phyloP scores from a whole-genome alignment of 2,888 invertebrate species.

The Leucoma salicis region DNA sequence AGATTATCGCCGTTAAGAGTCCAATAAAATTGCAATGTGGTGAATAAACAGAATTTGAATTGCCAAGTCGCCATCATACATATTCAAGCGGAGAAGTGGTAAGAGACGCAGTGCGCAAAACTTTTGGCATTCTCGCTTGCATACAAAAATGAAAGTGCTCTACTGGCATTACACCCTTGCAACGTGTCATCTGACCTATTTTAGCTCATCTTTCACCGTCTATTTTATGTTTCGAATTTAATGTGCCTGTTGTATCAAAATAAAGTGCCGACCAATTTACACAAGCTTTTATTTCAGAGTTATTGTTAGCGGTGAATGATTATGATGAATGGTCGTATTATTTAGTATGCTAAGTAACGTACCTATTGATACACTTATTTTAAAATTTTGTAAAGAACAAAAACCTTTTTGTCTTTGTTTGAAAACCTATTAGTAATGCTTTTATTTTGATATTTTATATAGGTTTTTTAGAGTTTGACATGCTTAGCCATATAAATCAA shows the following conservation, averaged over 20 bases:
- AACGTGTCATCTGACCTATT: slow-evolving; percentile 28
- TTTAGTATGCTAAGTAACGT: neutral
- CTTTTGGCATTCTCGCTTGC: slow-evolving; percentile 79
- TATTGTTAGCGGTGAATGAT: neutral
- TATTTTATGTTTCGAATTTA: slow-evolving; percentile 10
- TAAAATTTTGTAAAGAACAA: too few relatives aligned
- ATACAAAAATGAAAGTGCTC: slow-evolving; percentile 75
- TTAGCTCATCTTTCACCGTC: slow-evolving; percentile 13
- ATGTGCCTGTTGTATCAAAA: slow-evolving; percentile 10
- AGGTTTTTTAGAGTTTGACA: too few relatives aligned
- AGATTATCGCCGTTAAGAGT: slow-evolving; percentile 37
- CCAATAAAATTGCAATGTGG: slow-evolving; percentile 57
- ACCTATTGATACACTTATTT: neutral
- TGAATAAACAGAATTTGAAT: slow-evolving; percentile 69
- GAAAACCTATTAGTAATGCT: too few relatives aligned
- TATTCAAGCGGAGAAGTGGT: slow-evolving; percentile 61
- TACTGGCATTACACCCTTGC: slow-evolving; percentile 39
- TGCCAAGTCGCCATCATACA: slow-evolving; percentile 73
- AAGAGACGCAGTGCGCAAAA: slow-evolving; percentile 77
- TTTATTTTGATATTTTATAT: too few relatives aligned
- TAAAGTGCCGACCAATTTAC: slow-evolving; percentile 1
- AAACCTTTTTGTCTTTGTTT: too few relatives aligned
- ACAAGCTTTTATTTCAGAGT: slow-evolving; percentile 1
- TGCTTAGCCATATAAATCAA: too few relatives aligned
- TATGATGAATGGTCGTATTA: neutral